Evolutionary conservation across 1,140 invertebrate species (phyloP).

Genomic region (Drosophila repletoides): DNA sequence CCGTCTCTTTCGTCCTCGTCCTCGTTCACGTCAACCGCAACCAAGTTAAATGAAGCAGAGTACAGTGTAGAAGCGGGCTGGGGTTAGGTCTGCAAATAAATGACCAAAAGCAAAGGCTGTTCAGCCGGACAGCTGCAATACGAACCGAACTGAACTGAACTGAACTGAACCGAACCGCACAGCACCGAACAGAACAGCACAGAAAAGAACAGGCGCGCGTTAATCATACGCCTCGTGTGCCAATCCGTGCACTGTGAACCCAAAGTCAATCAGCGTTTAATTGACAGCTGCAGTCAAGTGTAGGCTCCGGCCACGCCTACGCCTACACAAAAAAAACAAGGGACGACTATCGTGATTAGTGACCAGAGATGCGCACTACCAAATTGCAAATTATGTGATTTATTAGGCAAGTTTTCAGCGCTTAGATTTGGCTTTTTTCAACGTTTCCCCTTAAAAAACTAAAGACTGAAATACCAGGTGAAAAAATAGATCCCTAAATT

Average conservation of each 20-base stretch:
- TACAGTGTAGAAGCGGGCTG: neutral
- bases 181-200: too few relatives aligned
- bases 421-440: neutral
- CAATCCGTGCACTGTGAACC: constrained; percentile 36
- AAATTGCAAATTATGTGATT: neutral
- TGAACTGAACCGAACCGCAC: too few relatives aligned
- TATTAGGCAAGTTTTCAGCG: neutral
- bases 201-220: constrained; percentile 37
- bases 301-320: constrained; percentile 17
- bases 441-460: too few relatives aligned
- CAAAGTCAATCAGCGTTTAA: constrained; percentile 75
- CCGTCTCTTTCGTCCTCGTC: constrained; percentile 20
- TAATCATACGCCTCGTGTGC: constrained; percentile 70
- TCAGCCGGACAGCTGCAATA: neutral
- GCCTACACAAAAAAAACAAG: too few relatives aligned
- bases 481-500: too few relatives aligned
- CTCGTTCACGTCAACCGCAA: constrained; percentile 54
- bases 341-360: constrained; percentile 12
- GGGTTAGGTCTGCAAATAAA: constrained; percentile 39
- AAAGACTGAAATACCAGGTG: too few relatives aligned
- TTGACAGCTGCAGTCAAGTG: constrained; percentile 69
- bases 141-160: too few relatives aligned
- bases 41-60: constrained; percentile 74
- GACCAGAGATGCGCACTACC: constrained; percentile 8
- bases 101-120: constrained; percentile 40